Percentiles rank a stretch among this genome's conserved stretches.
Evolutionary conservation across 1,140 invertebrate species (phyloP).

Genomic region (Aphaenogaster rudis): DNA sequence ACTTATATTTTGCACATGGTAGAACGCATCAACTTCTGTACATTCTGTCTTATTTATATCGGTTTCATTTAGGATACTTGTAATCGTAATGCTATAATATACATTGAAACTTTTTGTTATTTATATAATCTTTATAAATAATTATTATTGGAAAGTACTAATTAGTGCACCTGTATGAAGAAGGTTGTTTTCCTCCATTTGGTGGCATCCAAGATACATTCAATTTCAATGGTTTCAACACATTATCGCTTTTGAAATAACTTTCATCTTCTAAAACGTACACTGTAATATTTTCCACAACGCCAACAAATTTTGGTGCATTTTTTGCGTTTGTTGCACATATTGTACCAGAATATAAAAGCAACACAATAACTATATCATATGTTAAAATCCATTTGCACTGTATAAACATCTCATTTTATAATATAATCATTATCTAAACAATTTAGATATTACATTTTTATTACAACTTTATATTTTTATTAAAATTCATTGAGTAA

Average conservation of each 20-base stretch:
- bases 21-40: slow-evolving; percentile 72
- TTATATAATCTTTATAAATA: slow-evolving; percentile 14
- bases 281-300: slow-evolving; percentile 65
- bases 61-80: slow-evolving; percentile 14
- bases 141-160: neutral
- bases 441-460: neutral
- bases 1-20: slow-evolving; percentile 70
- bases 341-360: neutral
- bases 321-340: neutral
- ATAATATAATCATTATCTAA: neutral
- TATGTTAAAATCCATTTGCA: slow-evolving; percentile 24
- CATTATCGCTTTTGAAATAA: neutral
- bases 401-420: slow-evolving; percentile 66
- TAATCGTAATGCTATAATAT: slow-evolving; percentile 69
- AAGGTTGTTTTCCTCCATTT: slow-evolving; percentile 44
- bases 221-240: slow-evolving; percentile 64
- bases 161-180: slow-evolving; percentile 74
- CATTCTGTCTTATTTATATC: slow-evolving; percentile 57
- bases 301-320: slow-evolving; percentile 24
- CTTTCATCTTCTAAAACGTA: slow-evolving; percentile 31
- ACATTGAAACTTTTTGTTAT: neutral
- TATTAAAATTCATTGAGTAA: neutral
- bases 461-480: slow-evolving; percentile 13
- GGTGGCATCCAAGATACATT: slow-evolving; percentile 78
- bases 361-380: neutral